phyloP scores from a whole-genome alignment of 2,797 vertebrate species.

The Psittacula echo region DNA sequence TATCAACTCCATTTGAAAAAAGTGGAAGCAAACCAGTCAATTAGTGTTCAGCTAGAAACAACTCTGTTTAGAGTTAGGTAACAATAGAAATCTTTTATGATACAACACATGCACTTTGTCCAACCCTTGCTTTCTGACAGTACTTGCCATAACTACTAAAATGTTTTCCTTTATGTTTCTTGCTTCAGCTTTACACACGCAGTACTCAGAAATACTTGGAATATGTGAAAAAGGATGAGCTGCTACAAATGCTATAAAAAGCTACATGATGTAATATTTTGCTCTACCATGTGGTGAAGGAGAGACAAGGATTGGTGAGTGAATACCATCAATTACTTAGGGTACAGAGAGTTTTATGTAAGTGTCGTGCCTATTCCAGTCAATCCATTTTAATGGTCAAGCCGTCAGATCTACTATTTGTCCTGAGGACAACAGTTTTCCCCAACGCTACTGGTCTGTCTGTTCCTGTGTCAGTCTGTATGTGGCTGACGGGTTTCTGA shows the following conservation, averaged over 20 bases:
- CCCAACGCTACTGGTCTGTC: rapidly evolving
- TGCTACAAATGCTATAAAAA: neutral
- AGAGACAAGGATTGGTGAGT: neutral
- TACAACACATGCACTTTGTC: neutral
- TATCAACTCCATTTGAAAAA: neutral
- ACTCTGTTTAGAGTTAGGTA: neutral
- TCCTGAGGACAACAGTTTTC: neutral
- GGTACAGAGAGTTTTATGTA: neutral
- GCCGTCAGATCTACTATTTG: neutral
- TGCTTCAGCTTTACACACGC: neutral
- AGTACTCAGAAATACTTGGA: neutral
- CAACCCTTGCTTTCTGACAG: neutral
- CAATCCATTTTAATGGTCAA: neutral
- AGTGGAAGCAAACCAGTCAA: neutral
- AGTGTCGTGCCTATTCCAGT: neutral
- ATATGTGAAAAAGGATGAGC: neutral
- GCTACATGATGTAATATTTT: neutral
- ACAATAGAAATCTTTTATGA: neutral
- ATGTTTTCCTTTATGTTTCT: neutral
- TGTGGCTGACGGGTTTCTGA: neutral
- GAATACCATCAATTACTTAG: neutral
- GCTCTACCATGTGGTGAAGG: neutral
- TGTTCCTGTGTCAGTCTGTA: neutral
- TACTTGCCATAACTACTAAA: neutral
- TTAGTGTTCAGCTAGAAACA: neutral